phyloP scores from a whole-genome alignment of 2,888 invertebrate genomes.

The Calephelis perditalis region DNA sequence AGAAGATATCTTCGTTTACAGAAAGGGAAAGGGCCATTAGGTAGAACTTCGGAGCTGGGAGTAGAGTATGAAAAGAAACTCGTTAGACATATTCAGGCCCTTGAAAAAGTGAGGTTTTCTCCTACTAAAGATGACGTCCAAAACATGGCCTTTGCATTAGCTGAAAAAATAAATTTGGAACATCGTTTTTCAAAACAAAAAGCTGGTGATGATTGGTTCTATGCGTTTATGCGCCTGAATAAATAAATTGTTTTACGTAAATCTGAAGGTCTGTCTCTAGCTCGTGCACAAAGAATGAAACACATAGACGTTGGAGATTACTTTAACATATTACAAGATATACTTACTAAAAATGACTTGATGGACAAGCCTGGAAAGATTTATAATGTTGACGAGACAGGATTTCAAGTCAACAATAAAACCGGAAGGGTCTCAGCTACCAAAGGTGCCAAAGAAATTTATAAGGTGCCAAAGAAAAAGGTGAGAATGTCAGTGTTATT shows the following conservation, averaged over 20 bases:
- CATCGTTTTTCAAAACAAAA: background rate
- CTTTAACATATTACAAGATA: background rate
- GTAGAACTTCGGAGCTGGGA: no score
- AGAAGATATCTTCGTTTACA: no score
- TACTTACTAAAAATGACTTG: background rate
- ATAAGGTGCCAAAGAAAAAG: no score
- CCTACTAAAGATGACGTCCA: background rate
- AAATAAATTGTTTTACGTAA: conserved; percentile 1
- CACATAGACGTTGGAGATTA: background rate
- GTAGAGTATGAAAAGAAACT: no score
- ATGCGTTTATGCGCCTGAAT: background rate
- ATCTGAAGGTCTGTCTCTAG: background rate
- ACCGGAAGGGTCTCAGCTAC: background rate
- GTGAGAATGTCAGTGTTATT: background rate
- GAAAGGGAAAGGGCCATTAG: no score
- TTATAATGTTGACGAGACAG: background rate
- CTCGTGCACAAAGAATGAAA: background rate
- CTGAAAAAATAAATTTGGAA: background rate
- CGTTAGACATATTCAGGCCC: no score
- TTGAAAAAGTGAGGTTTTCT: background rate
- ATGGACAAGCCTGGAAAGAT: background rate
- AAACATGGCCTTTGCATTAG: background rate
- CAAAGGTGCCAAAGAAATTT: background rate
- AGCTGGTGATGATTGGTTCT: background rate
- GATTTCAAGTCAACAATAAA: background rate